phyloP scores from a whole-genome alignment of 2,113 vertebrate species.

The Irena cyanogastra region DNA sequence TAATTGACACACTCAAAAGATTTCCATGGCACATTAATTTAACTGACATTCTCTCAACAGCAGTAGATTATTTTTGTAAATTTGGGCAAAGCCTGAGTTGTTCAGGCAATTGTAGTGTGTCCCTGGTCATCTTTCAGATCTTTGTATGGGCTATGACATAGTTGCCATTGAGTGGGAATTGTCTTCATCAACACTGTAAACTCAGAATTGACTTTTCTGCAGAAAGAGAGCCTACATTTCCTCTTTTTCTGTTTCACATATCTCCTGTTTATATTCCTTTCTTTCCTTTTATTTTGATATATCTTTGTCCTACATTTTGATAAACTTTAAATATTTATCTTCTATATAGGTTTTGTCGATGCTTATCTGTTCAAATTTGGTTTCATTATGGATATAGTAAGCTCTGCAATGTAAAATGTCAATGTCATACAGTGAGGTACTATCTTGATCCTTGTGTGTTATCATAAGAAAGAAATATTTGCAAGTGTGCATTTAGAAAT shows the following conservation, averaged over 20 bases:
- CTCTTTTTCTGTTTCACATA: neutral
- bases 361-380: neutral
- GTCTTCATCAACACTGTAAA: neutral
- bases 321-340: slow-evolving; percentile 17
- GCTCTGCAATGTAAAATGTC: neutral
- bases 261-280: neutral
- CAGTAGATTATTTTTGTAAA: neutral
- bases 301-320: neutral
- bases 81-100: neutral
- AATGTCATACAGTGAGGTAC: neutral
- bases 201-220: neutral
- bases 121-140: neutral
- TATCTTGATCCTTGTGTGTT: neutral
- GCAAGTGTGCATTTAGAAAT: neutral
- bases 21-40: neutral
- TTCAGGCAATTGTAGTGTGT: neutral
- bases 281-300: neutral
- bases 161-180: neutral
- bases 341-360: neutral
- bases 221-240: neutral
- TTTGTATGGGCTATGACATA: neutral
- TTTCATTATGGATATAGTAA: neutral
- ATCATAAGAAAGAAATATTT: neutral
- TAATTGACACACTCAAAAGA: neutral
- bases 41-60: neutral